These are phyloP conservation scores for Bhutanitis thaidina DNA, from an alignment of 2,888 invertebrate genomes.

Conservation along the genomic window DNA sequence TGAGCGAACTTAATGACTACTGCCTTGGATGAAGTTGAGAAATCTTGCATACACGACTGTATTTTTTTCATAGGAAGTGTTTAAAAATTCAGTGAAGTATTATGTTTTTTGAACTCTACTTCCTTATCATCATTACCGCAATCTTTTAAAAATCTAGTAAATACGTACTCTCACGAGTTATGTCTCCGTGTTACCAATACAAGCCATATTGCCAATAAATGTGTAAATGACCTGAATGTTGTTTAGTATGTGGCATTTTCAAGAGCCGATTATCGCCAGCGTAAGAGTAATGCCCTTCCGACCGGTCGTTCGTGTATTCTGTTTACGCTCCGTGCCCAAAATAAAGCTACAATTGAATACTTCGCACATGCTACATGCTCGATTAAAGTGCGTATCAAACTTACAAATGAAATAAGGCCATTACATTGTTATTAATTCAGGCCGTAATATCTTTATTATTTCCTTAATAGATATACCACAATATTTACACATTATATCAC, in stretches of 20 bases:
- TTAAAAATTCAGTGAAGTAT: constrained; percentile 4
- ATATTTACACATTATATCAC: constrained; percentile 21
- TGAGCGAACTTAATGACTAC: constrained; percentile 56
- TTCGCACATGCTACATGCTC: constrained; percentile 9
- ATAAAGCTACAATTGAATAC: constrained; percentile 39
- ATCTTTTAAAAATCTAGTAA: background rate
- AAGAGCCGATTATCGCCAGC: constrained; percentile 38
- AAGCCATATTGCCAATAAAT: background rate
- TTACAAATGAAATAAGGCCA: constrained; percentile 33
- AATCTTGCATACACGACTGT: constrained; percentile 19
- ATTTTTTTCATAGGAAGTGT: constrained; percentile 15
- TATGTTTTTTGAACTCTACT: constrained; percentile 3
- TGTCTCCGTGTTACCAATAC: background rate
- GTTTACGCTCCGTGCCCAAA: constrained; percentile 57
- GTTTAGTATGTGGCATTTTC: constrained; percentile 26
- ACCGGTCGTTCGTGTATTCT: constrained; percentile 55
- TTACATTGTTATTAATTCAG: constrained; percentile 36
- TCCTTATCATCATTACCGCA: constrained; percentile 6
- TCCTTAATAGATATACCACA: constrained; percentile 47
- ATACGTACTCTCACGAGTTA: background rate
- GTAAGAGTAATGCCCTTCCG: constrained; percentile 62
- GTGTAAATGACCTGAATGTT: constrained; percentile 13
- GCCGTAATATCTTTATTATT: constrained; percentile 40
- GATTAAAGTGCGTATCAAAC: background rate
- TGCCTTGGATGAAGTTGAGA: constrained; percentile 35